Conservation (phyloP, 1,140 invertebrate genomes). For the Ceratosolen solmsi region DNA sequence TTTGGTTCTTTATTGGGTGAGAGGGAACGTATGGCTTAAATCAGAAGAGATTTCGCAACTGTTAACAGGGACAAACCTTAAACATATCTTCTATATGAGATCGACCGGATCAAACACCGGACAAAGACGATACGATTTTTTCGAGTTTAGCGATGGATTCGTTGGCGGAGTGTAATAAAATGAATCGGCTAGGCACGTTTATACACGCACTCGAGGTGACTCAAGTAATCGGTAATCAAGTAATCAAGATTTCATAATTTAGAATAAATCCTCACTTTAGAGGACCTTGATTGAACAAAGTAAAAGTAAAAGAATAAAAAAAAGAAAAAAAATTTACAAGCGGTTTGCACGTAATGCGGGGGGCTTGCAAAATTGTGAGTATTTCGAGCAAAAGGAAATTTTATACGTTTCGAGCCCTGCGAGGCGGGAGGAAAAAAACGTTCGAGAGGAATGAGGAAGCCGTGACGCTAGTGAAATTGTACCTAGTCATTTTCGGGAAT, state of each 20-base stretch:
- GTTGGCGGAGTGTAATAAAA: neutral
- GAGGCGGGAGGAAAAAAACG: conserved; percentile 50
- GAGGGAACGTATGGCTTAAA: conserved; percentile 58
- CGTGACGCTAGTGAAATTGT: conserved; percentile 65
- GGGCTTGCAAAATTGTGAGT: conserved; percentile 44
- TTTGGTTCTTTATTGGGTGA: conserved; percentile 59
- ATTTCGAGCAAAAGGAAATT: conserved; percentile 43
- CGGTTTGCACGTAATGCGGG: conserved; percentile 62
- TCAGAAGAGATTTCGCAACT: conserved; percentile 65
- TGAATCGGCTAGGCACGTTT: conserved; percentile 52
- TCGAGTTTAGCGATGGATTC: conserved; percentile 60
- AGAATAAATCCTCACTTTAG: conserved; percentile 12
- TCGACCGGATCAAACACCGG: conserved; percentile 68
- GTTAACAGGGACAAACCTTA: conserved; percentile 50
- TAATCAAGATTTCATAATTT: conserved; percentile 34
- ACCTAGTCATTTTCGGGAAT: conserved; percentile 72
- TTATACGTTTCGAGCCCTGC: conserved; percentile 46
- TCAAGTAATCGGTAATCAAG: conserved; percentile 31
- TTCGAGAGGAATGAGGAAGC: neutral
- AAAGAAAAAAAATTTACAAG: conserved; percentile 31
- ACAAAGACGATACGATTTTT: conserved; percentile 69
- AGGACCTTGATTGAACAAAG: conserved; percentile 4
- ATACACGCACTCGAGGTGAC: conserved; percentile 53
- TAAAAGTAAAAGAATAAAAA: conserved; percentile 35
- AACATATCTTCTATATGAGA: conserved; percentile 62